These are phyloP conservation scores for Eulimnadia texana DNA, from an alignment of 1,140 invertebrate genomes.

Conservation along the genomic window DNA sequence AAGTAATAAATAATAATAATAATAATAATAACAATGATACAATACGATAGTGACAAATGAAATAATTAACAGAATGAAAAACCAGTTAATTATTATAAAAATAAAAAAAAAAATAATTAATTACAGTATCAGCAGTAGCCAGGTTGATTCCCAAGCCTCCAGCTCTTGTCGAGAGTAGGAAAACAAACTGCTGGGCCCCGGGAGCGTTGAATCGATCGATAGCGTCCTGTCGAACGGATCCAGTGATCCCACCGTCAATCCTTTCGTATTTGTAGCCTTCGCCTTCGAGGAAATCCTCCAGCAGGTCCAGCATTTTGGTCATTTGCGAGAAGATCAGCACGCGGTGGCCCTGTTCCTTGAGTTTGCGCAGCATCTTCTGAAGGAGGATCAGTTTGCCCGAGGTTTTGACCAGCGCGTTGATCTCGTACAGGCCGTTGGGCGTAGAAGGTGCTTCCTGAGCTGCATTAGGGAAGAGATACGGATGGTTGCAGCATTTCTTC, in stretches of 20 bases:
- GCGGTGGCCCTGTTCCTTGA: constrained; percentile 85
- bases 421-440: constrained; percentile 87
- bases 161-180: constrained; percentile 90
- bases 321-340: constrained; percentile 99
- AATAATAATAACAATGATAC: too few species aligned
- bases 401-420: constrained; percentile 80
- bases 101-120: too few species aligned
- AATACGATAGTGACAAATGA: too few species aligned
- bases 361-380: constrained; percentile 81
- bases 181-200: constrained; percentile 88
- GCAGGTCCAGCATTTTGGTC: constrained; percentile 98
- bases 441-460: constrained; percentile 78
- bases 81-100: too few species aligned
- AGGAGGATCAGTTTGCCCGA: constrained; percentile 91
- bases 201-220: constrained; percentile 72
- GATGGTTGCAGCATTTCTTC: constrained; percentile 99
- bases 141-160: constrained; percentile 98
- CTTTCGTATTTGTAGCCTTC: constrained; percentile 95
- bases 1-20: too few species aligned
- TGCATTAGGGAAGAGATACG: constrained; percentile 93
- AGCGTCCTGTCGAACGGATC: constrained; percentile 85
- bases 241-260: constrained; percentile 97
- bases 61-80: too few species aligned
- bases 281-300: constrained; percentile 96
- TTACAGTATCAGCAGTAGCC: constrained; percentile 98